A percentile compares a stretch with the other conserved stretches of the same genome.
Conservation (phyloP, 2,888 invertebrate species). For the Pristionchus maxplancki region DNA sequence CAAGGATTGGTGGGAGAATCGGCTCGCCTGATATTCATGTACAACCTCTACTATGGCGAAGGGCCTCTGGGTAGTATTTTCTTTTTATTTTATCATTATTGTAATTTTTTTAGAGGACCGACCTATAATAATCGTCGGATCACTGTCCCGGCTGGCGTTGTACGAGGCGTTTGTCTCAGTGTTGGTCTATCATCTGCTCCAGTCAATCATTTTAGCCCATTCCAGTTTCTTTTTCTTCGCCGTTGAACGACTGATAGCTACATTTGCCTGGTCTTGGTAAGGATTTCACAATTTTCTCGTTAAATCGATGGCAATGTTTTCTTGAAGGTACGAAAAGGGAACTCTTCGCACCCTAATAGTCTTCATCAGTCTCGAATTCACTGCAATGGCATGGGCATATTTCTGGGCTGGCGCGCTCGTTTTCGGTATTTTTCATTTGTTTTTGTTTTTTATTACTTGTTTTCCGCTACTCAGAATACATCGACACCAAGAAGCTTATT, state of each 20-base stretch:
- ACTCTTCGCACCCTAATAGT: not conserved
- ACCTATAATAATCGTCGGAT: not conserved
- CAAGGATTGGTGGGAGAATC: not conserved
- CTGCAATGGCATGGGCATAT: not conserved
- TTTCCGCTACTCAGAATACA: not conserved
- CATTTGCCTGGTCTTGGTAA: constrained; percentile 8
- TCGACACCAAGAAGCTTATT: not conserved
- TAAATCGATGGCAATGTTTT: too few relatives aligned
- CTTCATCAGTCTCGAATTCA: not conserved
- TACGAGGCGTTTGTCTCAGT: not conserved
- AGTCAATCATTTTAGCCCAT: not conserved
- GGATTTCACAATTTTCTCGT: too few relatives aligned
- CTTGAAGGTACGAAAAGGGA: constrained; percentile 5
- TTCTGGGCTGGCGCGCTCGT: not conserved
- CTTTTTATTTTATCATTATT: too few relatives aligned
- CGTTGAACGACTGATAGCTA: not conserved
- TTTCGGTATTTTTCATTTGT: not conserved
- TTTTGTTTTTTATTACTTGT: not conserved
- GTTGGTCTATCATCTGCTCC: not conserved
- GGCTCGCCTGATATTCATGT: not conserved
- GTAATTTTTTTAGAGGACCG: not conserved
- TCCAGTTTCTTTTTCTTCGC: not conserved
- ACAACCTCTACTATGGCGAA: not conserved
- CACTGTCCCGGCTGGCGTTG: not conserved
- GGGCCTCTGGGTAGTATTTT: not conserved